phyloP scores from a whole-genome alignment of 1,140 invertebrate genomes.

The Drosophila ohnishii region DNA sequence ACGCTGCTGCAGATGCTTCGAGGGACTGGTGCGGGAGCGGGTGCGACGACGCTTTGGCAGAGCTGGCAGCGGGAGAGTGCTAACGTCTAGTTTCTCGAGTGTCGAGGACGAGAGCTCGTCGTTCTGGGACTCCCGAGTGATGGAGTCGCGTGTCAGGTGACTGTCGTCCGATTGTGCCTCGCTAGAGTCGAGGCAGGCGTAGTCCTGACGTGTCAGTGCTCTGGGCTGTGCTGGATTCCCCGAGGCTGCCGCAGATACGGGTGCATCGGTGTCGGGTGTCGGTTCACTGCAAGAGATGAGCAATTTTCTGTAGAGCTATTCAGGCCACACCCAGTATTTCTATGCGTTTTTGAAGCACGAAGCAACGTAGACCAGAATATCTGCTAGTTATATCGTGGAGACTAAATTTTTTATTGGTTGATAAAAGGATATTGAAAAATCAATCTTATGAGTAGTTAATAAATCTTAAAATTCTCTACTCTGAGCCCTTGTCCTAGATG shows the following conservation, averaged over 20 bases:
- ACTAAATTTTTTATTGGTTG: background rate
- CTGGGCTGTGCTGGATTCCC: background rate
- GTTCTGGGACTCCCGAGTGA: slow-evolving; percentile 78
- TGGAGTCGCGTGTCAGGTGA: slow-evolving; percentile 77
- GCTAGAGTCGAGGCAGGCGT: slow-evolving; percentile 75
- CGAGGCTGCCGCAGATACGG: background rate
- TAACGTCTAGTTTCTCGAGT: slow-evolving; percentile 77
- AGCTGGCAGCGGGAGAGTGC: slow-evolving; percentile 74
- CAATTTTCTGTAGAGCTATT: background rate
- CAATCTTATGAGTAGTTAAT: background rate
- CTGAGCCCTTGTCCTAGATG: background rate
- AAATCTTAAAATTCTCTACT: background rate
- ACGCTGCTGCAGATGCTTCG: slow-evolving; percentile 56
- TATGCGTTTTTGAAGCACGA: background rate
- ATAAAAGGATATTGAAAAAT: background rate
- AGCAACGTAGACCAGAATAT: background rate
- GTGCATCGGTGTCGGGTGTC: slow-evolving; percentile 8
- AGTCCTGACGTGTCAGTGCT: slow-evolving; percentile 57
- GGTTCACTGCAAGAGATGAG: slow-evolving; percentile 21
- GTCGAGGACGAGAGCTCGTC: slow-evolving; percentile 78
- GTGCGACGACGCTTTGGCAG: slow-evolving; percentile 74
- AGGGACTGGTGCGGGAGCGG: slow-evolving; percentile 68
- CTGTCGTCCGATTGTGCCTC: slow-evolving; percentile 80
- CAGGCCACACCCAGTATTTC: too few relatives aligned
- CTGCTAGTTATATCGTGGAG: too few relatives aligned